These are phyloP conservation scores for Hypolimnas misippus DNA, from an alignment of 2,888 invertebrate genomes.

Conservation along the genomic window DNA sequence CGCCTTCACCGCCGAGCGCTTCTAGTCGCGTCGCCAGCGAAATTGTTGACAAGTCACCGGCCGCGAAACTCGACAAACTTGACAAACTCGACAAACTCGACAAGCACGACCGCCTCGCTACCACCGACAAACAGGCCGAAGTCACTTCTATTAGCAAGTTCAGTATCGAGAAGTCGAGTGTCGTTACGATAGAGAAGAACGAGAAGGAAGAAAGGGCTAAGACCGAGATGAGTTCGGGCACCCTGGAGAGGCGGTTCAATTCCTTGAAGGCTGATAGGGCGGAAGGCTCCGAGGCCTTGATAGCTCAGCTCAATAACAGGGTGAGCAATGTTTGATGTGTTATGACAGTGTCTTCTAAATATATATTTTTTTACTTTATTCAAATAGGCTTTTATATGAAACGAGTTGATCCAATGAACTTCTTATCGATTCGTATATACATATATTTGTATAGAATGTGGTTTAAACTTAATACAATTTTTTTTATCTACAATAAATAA, in stretches of 20 bases:
- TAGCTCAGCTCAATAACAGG: constrained; percentile 78
- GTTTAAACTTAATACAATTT: too few species aligned
- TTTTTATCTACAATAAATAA: too few species aligned
- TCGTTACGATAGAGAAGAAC: constrained; percentile 36
- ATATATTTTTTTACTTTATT: too few species aligned
- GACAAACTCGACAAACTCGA: not conserved
- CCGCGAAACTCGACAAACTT: constrained; percentile 29
- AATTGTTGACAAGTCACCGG: constrained; percentile 50
- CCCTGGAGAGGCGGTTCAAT: constrained; percentile 63
- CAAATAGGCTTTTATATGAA: too few species aligned
- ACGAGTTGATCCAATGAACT: too few species aligned
- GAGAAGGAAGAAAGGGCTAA: constrained; percentile 36
- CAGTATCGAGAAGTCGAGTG: constrained; percentile 24
- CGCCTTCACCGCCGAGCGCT: constrained; percentile 51
- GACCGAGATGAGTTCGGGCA: constrained; percentile 46
- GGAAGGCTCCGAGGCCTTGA: constrained; percentile 65
- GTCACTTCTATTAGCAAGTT: constrained; percentile 32
- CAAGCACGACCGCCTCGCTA: not conserved
- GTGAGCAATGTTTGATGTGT: constrained; percentile 56
- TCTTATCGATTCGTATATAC: too few species aligned
- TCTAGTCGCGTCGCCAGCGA: constrained; percentile 40
- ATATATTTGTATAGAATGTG: too few species aligned
- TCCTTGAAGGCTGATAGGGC: constrained; percentile 53
- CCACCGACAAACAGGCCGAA: constrained; percentile 39
- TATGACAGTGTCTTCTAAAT: too few species aligned